A percentile compares a stretch with the other conserved stretches of the same genome.
Conservation (phyloP, 2,797 vertebrate genomes). For the Malacoctenus gilli region DNA sequence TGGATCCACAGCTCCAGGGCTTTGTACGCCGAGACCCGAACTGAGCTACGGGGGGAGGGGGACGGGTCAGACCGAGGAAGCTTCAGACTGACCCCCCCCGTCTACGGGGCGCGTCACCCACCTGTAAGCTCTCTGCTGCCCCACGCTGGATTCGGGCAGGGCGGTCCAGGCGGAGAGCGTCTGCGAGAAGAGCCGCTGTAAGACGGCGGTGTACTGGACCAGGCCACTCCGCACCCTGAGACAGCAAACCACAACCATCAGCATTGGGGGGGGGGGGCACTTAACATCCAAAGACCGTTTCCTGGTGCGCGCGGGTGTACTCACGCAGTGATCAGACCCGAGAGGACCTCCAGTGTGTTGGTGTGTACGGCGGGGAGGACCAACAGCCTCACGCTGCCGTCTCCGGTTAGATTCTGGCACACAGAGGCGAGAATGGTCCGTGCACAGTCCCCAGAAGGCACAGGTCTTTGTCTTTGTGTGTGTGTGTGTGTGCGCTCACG, state of each 20-base stretch:
- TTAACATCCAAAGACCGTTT: no score
- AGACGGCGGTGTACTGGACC: slow-evolving; percentile 82
- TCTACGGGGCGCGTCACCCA: slow-evolving; percentile 47
- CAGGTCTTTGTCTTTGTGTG: background rate
- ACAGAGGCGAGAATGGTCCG: background rate
- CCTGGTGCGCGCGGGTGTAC: slow-evolving; percentile 41
- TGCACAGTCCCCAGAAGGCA: no score
- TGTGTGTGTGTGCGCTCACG: slow-evolving; percentile 72
- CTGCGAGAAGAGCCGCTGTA: slow-evolving; percentile 88
- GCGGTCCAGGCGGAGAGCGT: slow-evolving; percentile 85
- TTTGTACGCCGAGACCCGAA: slow-evolving; percentile 84
- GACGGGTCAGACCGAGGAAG: background rate
- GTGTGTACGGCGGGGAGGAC: slow-evolving; percentile 86
- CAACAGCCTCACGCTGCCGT: slow-evolving; percentile 85
- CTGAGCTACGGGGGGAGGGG: slow-evolving; percentile 65
- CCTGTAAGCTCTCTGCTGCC: slow-evolving; percentile 90
- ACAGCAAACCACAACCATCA: background rate
- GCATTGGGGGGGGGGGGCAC: no score
- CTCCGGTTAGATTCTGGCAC: slow-evolving; percentile 84
- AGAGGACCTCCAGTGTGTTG: slow-evolving; percentile 85
- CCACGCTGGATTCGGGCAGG: slow-evolving; percentile 73
- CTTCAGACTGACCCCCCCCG: no score
- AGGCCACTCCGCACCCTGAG: slow-evolving; percentile 73
- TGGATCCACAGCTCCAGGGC: slow-evolving; percentile 87
- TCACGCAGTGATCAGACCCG: slow-evolving; percentile 83